These are phyloP conservation scores for Ophioninae sp. DNA, from an alignment of 2,888 invertebrate genomes.

Conservation along the genomic window DNA sequence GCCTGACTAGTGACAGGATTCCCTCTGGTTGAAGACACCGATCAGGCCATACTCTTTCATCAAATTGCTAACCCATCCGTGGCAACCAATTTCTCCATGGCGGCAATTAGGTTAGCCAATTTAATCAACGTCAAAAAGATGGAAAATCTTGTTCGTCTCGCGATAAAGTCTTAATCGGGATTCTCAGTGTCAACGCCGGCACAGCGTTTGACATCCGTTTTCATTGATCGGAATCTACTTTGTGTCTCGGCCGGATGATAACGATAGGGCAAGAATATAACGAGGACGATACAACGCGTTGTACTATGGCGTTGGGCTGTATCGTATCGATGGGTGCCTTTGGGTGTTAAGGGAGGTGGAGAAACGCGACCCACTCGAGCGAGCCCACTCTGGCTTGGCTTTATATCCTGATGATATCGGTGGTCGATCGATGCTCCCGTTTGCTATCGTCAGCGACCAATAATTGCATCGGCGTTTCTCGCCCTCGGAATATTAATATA, in stretches of 20 bases:
- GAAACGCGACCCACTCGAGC: neutral
- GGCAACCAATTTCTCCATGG: too few species aligned
- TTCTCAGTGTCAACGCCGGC: slow-evolving; percentile 31
- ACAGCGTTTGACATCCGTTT: slow-evolving; percentile 61
- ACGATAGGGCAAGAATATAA: neutral
- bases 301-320: neutral
- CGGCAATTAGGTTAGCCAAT: too few species aligned
- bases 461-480: slow-evolving; percentile 50
- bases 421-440: slow-evolving; percentile 37
- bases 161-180: neutral
- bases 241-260: slow-evolving; percentile 53
- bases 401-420: slow-evolving; percentile 45
- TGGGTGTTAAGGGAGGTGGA: neutral
- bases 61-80: too few species aligned
- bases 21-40: too few species aligned
- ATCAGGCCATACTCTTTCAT: too few species aligned
- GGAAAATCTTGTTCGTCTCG: too few species aligned
- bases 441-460: slow-evolving; percentile 16
- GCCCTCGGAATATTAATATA: slow-evolving; percentile 52
- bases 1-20: too few species aligned
- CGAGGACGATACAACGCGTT: slow-evolving; percentile 11
- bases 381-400: neutral
- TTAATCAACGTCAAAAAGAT: too few species aligned
- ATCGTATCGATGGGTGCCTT: neutral
- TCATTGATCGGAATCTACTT: slow-evolving; percentile 62